These are phyloP conservation scores for Platycercus adscitus DNA, from an alignment of 2,113 vertebrate genomes.

Conservation along the genomic window DNA sequence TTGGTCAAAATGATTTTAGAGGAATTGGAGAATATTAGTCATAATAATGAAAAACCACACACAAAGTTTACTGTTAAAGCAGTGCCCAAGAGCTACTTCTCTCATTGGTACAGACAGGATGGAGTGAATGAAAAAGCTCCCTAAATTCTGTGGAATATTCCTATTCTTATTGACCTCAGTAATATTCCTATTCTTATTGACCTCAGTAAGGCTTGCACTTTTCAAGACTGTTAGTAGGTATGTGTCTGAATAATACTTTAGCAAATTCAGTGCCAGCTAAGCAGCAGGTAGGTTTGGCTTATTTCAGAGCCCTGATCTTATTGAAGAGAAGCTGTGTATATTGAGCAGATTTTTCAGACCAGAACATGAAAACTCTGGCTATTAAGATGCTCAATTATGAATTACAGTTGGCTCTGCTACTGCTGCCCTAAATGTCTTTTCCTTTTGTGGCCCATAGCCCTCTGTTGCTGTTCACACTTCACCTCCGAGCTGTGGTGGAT, in stretches of 20 bases:
- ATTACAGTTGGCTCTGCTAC: neutral
- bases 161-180: neutral
- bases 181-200: neutral
- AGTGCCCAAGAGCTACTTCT: neutral
- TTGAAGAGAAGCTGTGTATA: neutral
- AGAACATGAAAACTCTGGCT: neutral
- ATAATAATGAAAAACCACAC: neutral
- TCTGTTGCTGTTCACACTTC: neutral
- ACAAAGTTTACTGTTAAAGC: neutral
- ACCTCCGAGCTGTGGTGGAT: neutral
- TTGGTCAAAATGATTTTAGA: neutral
- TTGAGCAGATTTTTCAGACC: constrained; percentile 14
- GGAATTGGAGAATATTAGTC: neutral
- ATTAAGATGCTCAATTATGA: neutral
- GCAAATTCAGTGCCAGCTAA: neutral
- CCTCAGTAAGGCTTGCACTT: neutral
- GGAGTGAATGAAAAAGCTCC: neutral
- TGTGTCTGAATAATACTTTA: neutral
- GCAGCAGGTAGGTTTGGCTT: neutral
- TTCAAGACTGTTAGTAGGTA: neutral
- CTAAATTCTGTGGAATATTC: neutral
- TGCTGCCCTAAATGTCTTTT: neutral
- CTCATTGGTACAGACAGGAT: neutral
- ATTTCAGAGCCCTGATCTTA: neutral
- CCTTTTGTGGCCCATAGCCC: neutral